Base-by-base conservation (phyloP, 92 coral and sea anemone species). In the Porites evermanni region DNA sequence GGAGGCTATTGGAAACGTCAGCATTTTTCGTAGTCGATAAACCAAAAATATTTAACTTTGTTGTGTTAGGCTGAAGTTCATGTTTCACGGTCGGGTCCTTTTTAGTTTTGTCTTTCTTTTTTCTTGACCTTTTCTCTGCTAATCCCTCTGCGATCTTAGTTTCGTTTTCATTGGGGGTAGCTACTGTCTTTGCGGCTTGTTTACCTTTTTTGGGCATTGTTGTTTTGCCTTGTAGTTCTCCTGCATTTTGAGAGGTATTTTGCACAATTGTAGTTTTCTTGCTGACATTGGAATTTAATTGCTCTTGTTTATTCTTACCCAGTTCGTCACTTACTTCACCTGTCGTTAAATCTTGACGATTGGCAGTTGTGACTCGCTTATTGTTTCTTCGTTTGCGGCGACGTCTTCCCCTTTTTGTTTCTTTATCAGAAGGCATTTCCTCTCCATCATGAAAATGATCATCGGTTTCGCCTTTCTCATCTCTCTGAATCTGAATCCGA, bases 381-480 rank as follows among this genome's bases (percentile, higher is more conserved):
- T 16, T 74, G 50, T 21, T 81, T 7, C 78, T 58, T 47, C 69
- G 52, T 81, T 70, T 81, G 51, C 86, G 86, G 17, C 78, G 54
- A 2, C 68, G 69, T 59, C 71, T 81, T 23, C 19, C 74, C n/a
- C 38, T 81, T 70, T 81, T 70, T 60, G 70, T 53, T 44, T 51
- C 70, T 32, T 54, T 71, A 12, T 81, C 85, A 29, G 19, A 12
- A 1, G 38, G 23, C 50, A 29, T 53, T 24, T 53, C 51, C 32
- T 18, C 6, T 56, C 58, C 77, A 53, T 53, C 11, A 11, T 13
- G 51, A 67, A 1, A 50, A 7, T 50, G 16, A 23, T 18, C 10
- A 74, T 38, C 6, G 8, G 7, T 19, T 53, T 6, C 32, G 16
- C 53, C 20, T 16, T 54, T 14, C 18, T 12, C 60, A 12, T 53